Base-by-base conservation (phyloP, 1,140 invertebrate genomes). In the Diprion similis region DNA sequence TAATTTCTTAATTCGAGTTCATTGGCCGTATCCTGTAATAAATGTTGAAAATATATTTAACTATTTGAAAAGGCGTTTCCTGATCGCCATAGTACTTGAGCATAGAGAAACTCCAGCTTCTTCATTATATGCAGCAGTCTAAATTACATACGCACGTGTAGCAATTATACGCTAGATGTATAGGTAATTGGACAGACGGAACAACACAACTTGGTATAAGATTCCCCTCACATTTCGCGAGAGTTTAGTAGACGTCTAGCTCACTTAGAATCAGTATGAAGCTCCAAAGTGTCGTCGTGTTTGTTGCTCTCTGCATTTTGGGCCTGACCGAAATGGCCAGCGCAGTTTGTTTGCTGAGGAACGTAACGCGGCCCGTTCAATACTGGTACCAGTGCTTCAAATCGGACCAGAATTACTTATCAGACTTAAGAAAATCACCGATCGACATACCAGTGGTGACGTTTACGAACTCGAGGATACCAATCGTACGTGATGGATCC, bases 391-490 rank as follows among this genome's bases (percentile, higher is more conserved):
- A 59, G 51, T 59, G 51, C n/a, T 17, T 59, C 51, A 17, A 9
- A 15, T 59, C 51, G 51, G 2, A 37, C 24, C 6, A 59, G 7
- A 17, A 59, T 59, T 10, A 72, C 46, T 24, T 10, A 0, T 66
- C 48, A n/a, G 75, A 76, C 18, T 17, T 76, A 8, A 72, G 69
- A 9, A 72, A 66, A 15, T 72, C 73, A 2, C 75, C 75, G 7
- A 71, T 69, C 46, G 3, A 18, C 3, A 70, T 46, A 9, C 47
- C 66, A 1, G 65, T 71, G n/a, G 24, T 76, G 10, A 71, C 66
- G 51, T 71, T 76, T 19, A 74, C 75, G 7, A 72, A 74, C 68
- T 74, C 75, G 13, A 66, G 47, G 8, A 64, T 74, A 15, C 37
- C 24, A 11, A 74, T 67, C 46, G 37, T 76, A 6, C 66, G 46